These are phyloP conservation scores for Entomobrya proxima DNA, from an alignment of 2,888 invertebrate species.

Conservation along the genomic window DNA sequence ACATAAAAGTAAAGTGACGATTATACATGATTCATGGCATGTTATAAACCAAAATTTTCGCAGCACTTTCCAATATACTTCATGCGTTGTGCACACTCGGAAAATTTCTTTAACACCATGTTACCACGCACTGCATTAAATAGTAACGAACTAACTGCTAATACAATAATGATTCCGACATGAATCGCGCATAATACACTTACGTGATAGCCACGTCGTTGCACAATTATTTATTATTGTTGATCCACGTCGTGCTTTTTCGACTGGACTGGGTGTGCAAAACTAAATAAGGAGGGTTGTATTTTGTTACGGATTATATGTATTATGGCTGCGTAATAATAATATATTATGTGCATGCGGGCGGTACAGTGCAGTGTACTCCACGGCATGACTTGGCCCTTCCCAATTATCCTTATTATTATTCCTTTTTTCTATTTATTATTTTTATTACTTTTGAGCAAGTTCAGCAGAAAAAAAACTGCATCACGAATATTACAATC, in stretches of 20 bases:
- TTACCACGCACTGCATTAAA: too few species aligned
- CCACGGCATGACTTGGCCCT: constrained; percentile 44
- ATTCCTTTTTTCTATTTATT: constrained; percentile 2
- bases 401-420: constrained; percentile 13
- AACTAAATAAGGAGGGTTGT: neutral
- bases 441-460: neutral
- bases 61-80: too few species aligned
- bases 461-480: neutral
- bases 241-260: neutral
- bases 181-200: too few species aligned
- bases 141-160: too few species aligned
- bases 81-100: too few species aligned
- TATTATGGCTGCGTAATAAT: neutral
- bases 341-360: neutral
- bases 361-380: neutral
- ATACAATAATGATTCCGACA: too few species aligned
- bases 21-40: too few species aligned
- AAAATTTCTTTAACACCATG: too few species aligned
- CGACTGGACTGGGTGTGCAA: neutral
- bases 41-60: too few species aligned
- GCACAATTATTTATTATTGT: constrained; percentile 6
- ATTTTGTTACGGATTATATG: neutral
- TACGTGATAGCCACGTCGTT: too few species aligned
- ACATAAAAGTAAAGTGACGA: too few species aligned
- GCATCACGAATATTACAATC: constrained; percentile 35